phyloP scores from a whole-genome alignment of 2,113 vertebrate species.

The Uria aalge region DNA sequence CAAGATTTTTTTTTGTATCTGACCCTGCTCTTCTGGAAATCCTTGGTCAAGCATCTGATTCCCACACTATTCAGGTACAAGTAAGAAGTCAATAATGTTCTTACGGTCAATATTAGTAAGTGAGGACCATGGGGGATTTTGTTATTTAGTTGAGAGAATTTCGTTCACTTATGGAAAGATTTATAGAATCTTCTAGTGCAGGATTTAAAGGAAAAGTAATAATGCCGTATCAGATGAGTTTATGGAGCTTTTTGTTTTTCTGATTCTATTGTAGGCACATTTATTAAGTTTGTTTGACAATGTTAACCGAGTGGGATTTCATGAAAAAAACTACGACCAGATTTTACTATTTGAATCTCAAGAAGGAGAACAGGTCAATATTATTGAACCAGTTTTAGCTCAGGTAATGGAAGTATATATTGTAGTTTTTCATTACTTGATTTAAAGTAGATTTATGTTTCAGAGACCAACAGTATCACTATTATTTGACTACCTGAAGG shows the following conservation, averaged over 20 bases:
- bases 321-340: slow-evolving; percentile 74
- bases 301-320: slow-evolving; percentile 70
- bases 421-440: slow-evolving; percentile 7
- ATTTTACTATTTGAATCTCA: slow-evolving; percentile 74
- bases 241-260: neutral
- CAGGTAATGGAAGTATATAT: slow-evolving; percentile 61
- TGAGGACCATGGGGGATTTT: neutral
- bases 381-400: slow-evolving; percentile 70
- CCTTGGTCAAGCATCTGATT: slow-evolving; percentile 82
- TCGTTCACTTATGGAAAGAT: neutral
- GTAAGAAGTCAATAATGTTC: neutral
- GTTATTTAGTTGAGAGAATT: neutral
- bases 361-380: slow-evolving; percentile 71
- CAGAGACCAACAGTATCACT: neutral
- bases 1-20: slow-evolving; percentile 83
- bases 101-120: neutral
- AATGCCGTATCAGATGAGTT: neutral
- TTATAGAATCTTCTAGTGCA: neutral
- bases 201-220: neutral
- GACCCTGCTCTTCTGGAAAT: slow-evolving; percentile 82
- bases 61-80: slow-evolving; percentile 83
- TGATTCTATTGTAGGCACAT: slow-evolving; percentile 59
- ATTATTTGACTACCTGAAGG: neutral
- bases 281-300: slow-evolving; percentile 76
- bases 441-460: slow-evolving; percentile 26